A percentile compares a stretch with the other conserved stretches of the same genome.
These are phyloP conservation scores for Nomia melanderi DNA, from an alignment of 1,140 invertebrate genomes.

Conservation along the genomic window DNA sequence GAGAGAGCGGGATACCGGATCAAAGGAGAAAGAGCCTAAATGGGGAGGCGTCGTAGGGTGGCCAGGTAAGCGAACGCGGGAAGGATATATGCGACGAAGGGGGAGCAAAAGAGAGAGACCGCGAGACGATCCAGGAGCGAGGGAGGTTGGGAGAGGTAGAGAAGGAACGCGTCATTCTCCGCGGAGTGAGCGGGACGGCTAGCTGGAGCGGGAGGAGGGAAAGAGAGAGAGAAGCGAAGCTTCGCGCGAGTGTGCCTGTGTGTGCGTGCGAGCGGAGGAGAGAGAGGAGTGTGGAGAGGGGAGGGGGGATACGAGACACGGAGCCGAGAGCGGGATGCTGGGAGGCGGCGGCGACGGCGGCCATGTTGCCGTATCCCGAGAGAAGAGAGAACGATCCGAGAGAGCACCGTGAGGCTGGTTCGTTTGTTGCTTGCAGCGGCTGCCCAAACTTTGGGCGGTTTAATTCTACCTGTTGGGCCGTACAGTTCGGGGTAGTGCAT, in stretches of 20 bases:
- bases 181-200: too few species aligned
- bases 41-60: constrained; percentile 46
- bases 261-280: constrained; percentile 31
- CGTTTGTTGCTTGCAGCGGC: constrained; percentile 76
- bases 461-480: constrained; percentile 58
- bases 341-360: constrained; percentile 72
- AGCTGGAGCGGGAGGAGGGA: background rate
- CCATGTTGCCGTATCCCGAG: constrained; percentile 79
- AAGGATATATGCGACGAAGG: background rate
- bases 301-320: constrained; percentile 65
- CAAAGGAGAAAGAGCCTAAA: constrained; percentile 37
- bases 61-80: constrained; percentile 36
- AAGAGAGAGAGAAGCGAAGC: constrained; percentile 48
- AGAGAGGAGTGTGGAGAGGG: constrained; percentile 64
- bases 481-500: constrained; percentile 48
- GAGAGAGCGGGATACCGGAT: constrained; percentile 26
- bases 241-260: background rate
- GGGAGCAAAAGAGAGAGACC: constrained; percentile 33
- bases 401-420: constrained; percentile 76
- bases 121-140: constrained; percentile 48
- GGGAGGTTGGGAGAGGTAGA: constrained; percentile 16
- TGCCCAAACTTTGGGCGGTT: constrained; percentile 68
- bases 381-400: constrained; percentile 79
- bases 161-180: constrained; percentile 32
- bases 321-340: constrained; percentile 74